Evolutionary conservation across 2,113 vertebrate genomes (phyloP), one percentile per base, ranked within the genome.

Genomic region (Orycteropus afer): DNA sequence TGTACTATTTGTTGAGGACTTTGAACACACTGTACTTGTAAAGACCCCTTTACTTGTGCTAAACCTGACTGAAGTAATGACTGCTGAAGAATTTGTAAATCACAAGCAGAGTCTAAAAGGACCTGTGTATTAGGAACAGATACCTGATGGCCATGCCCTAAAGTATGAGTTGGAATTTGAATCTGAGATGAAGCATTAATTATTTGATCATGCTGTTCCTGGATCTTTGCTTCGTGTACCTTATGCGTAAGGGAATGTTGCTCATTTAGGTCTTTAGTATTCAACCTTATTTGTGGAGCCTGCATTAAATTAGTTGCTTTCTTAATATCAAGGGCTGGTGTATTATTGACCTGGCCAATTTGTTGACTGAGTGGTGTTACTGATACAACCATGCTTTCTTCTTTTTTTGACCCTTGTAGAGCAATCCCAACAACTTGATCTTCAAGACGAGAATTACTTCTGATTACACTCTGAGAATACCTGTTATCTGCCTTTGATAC

Each of bases 391-490:
- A 99, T 98, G 93, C 98, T 98, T 96, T 99, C 99, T 83, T 99
- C 98, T 95, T 99, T 99, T 95, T 99, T 98, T 74, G 98, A 97
- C 49, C 98, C 98, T 96, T 98, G 98, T 94, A 99, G 98, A 93
- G 98, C 34, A 89, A 99, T 97, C 59, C 99, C 99, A 97, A 99
- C 98, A 77, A 99, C 98, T 71, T 99, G 99, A 83, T 99, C 99
- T 95, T 99, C 99, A 67, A 99, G 98, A 55, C 98, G 98, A 34
- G 99, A 99, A 97, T 99, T 99, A 97, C 99, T 99, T 97, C 99
- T 99, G 94, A 99, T 99, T 18, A 99, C 99, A n/a, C 99, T 99
- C 97, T 99, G 99, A 84, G 99, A 98, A 76, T 99, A 99, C 90
- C 99, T 98, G 96, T 99, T 99, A 57, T 99, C 99, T 97, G 99